Evolutionary conservation across 1,140 invertebrate species (phyloP).

Genomic region (Zophobas atratus): DNA sequence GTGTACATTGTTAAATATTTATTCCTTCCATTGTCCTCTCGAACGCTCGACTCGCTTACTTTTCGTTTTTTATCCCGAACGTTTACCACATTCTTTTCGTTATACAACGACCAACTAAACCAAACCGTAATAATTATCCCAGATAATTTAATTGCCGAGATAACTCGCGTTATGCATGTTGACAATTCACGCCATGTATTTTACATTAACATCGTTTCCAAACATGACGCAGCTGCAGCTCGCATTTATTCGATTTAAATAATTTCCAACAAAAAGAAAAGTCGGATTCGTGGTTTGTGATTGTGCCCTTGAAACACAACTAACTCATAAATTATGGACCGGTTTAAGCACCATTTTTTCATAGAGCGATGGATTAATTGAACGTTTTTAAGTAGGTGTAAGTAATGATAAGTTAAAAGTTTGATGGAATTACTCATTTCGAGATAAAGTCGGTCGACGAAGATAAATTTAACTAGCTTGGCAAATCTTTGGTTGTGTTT

Average conservation of each 20-base stretch:
- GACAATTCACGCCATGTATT: constrained; percentile 1
- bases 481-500: constrained; percentile 38
- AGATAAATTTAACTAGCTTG: constrained; percentile 36
- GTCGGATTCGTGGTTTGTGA: not conserved
- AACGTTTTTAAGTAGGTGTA: constrained; percentile 27
- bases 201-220: constrained; percentile 11
- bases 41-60: constrained; percentile 41
- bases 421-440: constrained; percentile 35
- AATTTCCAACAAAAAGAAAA: constrained; percentile 5
- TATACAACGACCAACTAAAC: constrained; percentile 1
- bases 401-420: constrained; percentile 9
- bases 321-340: not conserved
- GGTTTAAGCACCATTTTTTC: not conserved
- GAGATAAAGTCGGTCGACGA: constrained; percentile 29
- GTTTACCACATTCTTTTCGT: constrained; percentile 25
- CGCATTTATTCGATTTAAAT: not conserved
- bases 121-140: constrained; percentile 17
- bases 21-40: constrained; percentile 46
- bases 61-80: constrained; percentile 19
- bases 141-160: constrained; percentile 7
- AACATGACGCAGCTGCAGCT: constrained; percentile 14
- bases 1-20: constrained; percentile 52
- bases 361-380: not conserved
- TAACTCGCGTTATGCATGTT: constrained; percentile 22
- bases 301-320: constrained; percentile 4